Conservation (phyloP, 2,888 invertebrate genomes). For the Drosophila anceps region DNA sequence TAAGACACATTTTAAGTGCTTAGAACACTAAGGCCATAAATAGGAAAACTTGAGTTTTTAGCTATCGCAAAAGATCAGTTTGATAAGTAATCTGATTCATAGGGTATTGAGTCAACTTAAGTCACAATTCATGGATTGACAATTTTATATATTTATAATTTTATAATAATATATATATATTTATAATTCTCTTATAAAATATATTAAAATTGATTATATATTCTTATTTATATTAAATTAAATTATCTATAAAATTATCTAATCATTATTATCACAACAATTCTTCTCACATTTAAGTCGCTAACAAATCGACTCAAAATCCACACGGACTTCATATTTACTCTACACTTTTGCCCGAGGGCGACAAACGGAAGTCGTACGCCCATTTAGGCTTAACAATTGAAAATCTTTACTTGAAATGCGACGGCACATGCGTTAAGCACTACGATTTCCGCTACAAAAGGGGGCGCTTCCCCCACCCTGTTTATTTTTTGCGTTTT, state of each 20-base stretch:
- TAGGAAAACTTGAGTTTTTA: too few species aligned
- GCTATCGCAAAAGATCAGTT: background rate
- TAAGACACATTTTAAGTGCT: background rate
- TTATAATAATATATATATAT: background rate
- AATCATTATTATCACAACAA: background rate
- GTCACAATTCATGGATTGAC: background rate
- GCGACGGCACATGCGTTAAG: conserved; percentile 48
- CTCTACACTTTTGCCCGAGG: conserved; percentile 14
- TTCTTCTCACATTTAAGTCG: background rate
- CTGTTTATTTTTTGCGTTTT: conserved; percentile 1
- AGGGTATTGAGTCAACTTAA: background rate
- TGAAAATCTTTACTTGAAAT: conserved; percentile 56
- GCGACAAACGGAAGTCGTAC: conserved; percentile 62
- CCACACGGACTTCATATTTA: background rate
- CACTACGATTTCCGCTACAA: conserved; percentile 31
- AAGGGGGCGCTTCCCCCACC: conserved; percentile 3
- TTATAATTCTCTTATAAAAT: too few species aligned
- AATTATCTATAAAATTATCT: background rate
- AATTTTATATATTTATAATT: background rate
- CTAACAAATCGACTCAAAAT: background rate
- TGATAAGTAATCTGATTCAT: conserved; percentile 5
- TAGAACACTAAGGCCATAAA: background rate
- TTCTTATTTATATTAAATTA: background rate
- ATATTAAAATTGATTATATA: background rate
- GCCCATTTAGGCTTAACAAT: conserved; percentile 43